Evolutionary conservation across 2,888 invertebrate genomes (phyloP).

Genomic region (Philhelius pedissequus): DNA sequence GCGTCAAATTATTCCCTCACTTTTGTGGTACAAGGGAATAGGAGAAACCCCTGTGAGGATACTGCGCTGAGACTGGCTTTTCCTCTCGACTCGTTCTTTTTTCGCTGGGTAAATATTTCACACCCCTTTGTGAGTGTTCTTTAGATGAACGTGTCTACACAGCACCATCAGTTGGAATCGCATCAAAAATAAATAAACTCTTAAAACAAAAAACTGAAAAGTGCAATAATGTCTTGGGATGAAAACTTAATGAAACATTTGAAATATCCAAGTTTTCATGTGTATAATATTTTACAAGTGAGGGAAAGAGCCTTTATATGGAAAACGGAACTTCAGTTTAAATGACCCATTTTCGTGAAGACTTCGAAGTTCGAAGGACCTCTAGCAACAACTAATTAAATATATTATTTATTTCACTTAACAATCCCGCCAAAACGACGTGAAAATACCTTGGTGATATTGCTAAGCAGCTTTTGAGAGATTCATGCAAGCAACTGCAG

Average conservation of each 20-base stretch:
- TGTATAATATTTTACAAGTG: neutral
- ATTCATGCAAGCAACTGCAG: neutral
- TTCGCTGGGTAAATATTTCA: neutral
- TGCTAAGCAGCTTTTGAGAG: neutral
- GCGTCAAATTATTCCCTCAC: conserved; percentile 10
- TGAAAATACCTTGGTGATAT: neutral
- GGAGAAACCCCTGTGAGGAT: neutral
- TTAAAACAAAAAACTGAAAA: neutral
- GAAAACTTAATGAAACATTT: conserved; percentile 16
- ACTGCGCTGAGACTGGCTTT: neutral
- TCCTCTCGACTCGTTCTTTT: neutral
- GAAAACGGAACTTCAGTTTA: neutral
- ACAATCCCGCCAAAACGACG: neutral
- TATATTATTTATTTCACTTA: conserved; percentile 44
- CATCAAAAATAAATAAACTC: neutral
- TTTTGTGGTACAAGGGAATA: conserved; percentile 9
- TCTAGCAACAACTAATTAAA: conserved; percentile 37
- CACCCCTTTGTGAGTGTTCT: neutral
- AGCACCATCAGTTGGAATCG: neutral
- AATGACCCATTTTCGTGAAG: neutral
- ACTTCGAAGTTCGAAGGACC: neutral
- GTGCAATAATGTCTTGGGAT: conserved; percentile 19
- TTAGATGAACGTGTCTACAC: neutral
- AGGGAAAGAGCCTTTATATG: neutral
- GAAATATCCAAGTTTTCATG: conserved; percentile 6